phyloP scores from a whole-genome alignment of 1,140 invertebrate species.

The Dufourea novaeangliae region DNA sequence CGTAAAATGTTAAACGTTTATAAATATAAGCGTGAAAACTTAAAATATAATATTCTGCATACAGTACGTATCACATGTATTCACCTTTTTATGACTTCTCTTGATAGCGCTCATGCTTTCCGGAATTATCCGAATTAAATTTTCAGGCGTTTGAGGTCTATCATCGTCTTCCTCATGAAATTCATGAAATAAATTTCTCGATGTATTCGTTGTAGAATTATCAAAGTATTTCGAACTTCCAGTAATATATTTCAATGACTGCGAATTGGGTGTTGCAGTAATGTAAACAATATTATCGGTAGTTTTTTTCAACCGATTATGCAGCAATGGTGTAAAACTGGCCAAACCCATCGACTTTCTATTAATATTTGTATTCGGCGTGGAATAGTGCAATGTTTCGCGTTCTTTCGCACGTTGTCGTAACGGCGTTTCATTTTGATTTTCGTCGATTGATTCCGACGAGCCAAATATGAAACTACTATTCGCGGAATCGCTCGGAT shows the following conservation, averaged over 20 bases:
- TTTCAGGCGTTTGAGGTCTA: constrained; percentile 72
- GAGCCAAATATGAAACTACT: constrained; percentile 60
- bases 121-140: constrained; percentile 69
- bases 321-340: constrained; percentile 62
- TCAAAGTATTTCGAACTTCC: constrained; percentile 6
- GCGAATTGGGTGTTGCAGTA: constrained; percentile 58
- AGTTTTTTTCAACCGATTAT: constrained; percentile 59
- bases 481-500: constrained; percentile 61
- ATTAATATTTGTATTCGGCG: constrained; percentile 58
- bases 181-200: constrained; percentile 74
- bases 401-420: constrained; percentile 63
- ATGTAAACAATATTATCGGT: constrained; percentile 65
- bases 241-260: constrained; percentile 46
- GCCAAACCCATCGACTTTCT: constrained; percentile 23
- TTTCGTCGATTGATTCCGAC: constrained; percentile 73
- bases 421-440: constrained; percentile 75
- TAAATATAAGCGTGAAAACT: constrained; percentile 17
- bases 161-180: constrained; percentile 62
- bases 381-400: constrained; percentile 63
- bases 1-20: constrained; percentile 8
- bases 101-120: constrained; percentile 78
- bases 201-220: constrained; percentile 68
- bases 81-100: constrained; percentile 77
- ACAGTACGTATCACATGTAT: not conserved
- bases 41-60: not conserved